Evolutionary conservation across 2,113 vertebrate species (phyloP), one percentile per base, ranked within the genome.

Genomic region (Artemisiospiza belli): DNA sequence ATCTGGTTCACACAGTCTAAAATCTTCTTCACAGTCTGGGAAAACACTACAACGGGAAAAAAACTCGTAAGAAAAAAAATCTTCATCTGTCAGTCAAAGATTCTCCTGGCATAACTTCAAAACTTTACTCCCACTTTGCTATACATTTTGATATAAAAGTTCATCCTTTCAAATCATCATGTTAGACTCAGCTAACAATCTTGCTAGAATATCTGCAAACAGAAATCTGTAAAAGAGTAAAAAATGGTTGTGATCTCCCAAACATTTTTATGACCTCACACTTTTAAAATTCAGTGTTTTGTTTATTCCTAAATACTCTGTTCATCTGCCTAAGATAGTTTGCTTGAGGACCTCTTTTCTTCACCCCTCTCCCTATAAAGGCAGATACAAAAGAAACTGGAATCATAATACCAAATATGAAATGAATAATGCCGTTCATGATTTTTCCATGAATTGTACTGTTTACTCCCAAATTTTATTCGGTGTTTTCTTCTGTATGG

Each of bases 71-170:
- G 52, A 66, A 94, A 83, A 92, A 84, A 91, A 95, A 47, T 52
- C 83, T 84, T 96, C 54, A 88, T 81, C 75, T 92, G 76, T 70
- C 94, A 92, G 67, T 96, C 95, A 96, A 94, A 86, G 76, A 88
- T 89, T 77, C 76, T 93, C 64, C 63, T 95, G 94, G 94, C 93
- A 78, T 70, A 70, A 81, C 83, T 96, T 94, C 95, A 94, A 89
- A 91, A 90, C 58, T 91, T 76, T 64, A 96, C 92, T 95, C 95
- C 94, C 92, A 96, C 92, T 93, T 95, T 37, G 66, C 84, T 91
- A 52, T 59, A 91, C 59, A 2, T 93, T 95, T 96, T 85, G 85
- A 88, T 96, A 87, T 44, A 59, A 75, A 92, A 95, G 92, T 95
- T 96, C 92, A 96, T 85, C 67, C 82, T 85, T 87, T 94, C 85